These are phyloP conservation scores for Drosophila birchii DNA, from an alignment of 2,888 invertebrate species.

Conservation along the genomic window DNA sequence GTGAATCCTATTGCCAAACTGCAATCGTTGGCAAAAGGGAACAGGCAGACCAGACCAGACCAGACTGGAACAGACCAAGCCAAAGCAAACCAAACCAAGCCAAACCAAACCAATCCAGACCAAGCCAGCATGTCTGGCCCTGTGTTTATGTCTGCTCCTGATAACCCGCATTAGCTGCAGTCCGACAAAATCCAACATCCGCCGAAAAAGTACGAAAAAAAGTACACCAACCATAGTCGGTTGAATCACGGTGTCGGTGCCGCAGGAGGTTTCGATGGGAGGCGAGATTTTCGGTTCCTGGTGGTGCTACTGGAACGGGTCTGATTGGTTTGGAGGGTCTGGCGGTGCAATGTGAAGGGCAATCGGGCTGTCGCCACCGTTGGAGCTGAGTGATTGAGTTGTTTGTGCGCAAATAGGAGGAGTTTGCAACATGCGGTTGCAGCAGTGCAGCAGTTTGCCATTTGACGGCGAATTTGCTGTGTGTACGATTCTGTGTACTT, in stretches of 20 bases:
- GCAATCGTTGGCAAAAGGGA: conserved; percentile 44
- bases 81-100: conserved; percentile 3
- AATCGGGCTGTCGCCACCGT: conserved; percentile 30
- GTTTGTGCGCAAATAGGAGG: conserved; percentile 65
- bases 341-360: conserved; percentile 20
- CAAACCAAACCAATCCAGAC: conserved; percentile 16
- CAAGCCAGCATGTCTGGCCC: conserved; percentile 28
- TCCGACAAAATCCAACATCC: conserved; percentile 12
- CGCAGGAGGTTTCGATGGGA: conserved; percentile 32
- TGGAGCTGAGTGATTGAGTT: conserved; percentile 72
- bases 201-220: conserved; percentile 10
- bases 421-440: conserved; percentile 60
- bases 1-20: conserved; percentile 33
- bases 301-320: neutral
- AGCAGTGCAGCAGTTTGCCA: conserved; percentile 49
- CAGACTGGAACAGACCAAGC: conserved; percentile 6
- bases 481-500: conserved; percentile 29
- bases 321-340: neutral
- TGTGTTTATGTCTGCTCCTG: conserved; percentile 57
- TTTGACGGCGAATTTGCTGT: conserved; percentile 52
- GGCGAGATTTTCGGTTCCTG: conserved; percentile 1
- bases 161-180: conserved; percentile 71
- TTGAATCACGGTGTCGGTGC: conserved; percentile 61
- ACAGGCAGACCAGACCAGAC: conserved; percentile 26
- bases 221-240: conserved; percentile 34